Conservation (phyloP, 2,797 vertebrate genomes). For the Pseudochromis fuscus region DNA sequence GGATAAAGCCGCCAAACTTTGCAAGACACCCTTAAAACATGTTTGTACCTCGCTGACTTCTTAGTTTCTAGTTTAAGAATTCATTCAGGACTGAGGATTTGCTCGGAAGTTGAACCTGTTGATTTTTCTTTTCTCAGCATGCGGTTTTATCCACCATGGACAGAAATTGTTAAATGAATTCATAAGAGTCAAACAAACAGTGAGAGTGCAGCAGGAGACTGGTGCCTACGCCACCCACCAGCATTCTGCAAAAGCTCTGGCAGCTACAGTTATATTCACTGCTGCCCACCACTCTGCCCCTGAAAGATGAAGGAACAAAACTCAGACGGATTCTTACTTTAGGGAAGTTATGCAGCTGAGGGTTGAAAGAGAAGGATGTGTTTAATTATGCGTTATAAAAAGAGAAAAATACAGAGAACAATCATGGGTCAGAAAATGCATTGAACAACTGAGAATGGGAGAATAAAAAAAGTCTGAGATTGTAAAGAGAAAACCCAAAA, state of each 20-base stretch:
- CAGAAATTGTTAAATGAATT: slow-evolving; percentile 30
- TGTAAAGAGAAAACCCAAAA: slow-evolving; percentile 31
- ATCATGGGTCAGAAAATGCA: background rate
- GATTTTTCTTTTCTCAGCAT: slow-evolving; percentile 24
- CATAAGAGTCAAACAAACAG: slow-evolving; percentile 29
- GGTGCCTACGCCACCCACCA: slow-evolving; percentile 40
- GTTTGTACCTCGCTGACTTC: background rate
- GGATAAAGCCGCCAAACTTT: background rate
- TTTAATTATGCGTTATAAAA: slow-evolving; percentile 28
- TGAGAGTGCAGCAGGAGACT: slow-evolving; percentile 2
- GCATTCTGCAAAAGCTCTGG: slow-evolving; percentile 22
- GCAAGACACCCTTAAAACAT: background rate
- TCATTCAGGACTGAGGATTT: background rate
- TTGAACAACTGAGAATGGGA: background rate
- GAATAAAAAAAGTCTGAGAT: slow-evolving; percentile 11
- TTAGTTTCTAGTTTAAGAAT: background rate
- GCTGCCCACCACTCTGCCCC: slow-evolving; percentile 20
- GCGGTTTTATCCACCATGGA: slow-evolving; percentile 10
- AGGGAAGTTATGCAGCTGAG: background rate
- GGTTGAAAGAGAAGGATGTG: slow-evolving; percentile 14
- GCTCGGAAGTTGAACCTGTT: slow-evolving; percentile 12
- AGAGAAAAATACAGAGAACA: slow-evolving; percentile 6
- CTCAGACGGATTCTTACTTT: slow-evolving; percentile 8
- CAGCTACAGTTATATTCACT: background rate
- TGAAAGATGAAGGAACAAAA: background rate